Percentiles rank a stretch among this genome's conserved stretches.
These are phyloP conservation scores for Anguilla japonica DNA, from an alignment of 2,113 vertebrate species.

Conservation along the genomic window DNA sequence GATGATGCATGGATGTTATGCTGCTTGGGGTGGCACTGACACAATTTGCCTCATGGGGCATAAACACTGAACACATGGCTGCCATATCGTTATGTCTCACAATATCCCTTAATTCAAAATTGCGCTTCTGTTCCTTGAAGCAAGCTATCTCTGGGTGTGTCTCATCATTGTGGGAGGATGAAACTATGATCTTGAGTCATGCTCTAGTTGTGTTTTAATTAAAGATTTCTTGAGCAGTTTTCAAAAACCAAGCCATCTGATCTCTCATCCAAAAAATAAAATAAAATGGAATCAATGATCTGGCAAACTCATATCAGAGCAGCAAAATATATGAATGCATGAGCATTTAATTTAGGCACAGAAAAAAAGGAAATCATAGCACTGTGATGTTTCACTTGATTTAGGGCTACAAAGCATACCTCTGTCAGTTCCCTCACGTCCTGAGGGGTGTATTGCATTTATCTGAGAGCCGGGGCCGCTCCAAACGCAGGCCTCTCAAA, in stretches of 20 bases:
- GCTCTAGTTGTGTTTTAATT: neutral
- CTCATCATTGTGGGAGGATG: neutral
- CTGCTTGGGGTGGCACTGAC: neutral
- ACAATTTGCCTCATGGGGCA: neutral
- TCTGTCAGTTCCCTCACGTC: neutral
- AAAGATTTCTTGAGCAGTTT: neutral
- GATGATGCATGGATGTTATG: neutral
- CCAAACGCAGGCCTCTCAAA: slow-evolving; percentile 20
- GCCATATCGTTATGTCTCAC: neutral
- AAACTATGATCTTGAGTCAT: neutral
- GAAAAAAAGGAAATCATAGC: neutral
- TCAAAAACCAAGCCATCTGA: neutral
- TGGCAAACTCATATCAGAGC: neutral
- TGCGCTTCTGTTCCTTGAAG: neutral
- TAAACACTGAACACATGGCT: neutral
- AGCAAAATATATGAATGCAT: neutral
- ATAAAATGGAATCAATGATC: neutral
- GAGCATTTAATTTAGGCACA: neutral
- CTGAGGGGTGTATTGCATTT: neutral
- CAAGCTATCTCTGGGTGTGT: neutral
- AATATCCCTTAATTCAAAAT: neutral
- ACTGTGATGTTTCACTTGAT: neutral
- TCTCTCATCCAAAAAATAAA: neutral
- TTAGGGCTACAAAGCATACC: neutral
- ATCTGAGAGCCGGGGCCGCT: neutral